These are phyloP conservation scores for Zygothrica quintamaculata DNA, from an alignment of 2,888 invertebrate genomes.

Conservation along the genomic window DNA sequence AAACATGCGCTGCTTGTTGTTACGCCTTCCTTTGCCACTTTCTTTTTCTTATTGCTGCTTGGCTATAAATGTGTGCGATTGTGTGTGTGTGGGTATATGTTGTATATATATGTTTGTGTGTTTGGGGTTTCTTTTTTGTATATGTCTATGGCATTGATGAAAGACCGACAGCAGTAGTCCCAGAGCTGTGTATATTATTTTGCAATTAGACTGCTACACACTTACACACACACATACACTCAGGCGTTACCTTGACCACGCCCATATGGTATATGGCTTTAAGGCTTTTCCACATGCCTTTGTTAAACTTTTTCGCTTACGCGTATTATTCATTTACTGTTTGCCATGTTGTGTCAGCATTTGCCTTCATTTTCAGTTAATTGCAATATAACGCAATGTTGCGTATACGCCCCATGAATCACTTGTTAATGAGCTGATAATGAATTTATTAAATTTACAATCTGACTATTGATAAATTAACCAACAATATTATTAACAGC, in stretches of 20 bases:
- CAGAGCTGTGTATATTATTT: conserved; percentile 68
- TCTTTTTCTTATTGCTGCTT: conserved; percentile 34
- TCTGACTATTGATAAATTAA: no score
- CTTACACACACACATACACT: conserved; percentile 12
- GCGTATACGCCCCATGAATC: conserved; percentile 40
- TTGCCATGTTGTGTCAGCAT: conserved; percentile 41
- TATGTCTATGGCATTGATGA: conserved; percentile 69
- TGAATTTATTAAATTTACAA: conserved; percentile 78
- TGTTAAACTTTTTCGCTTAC: conserved; percentile 49
- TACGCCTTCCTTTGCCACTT: conserved; percentile 67
- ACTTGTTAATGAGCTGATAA: conserved; percentile 76
- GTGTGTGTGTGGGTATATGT: conserved; percentile 31
- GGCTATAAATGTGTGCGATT: conserved; percentile 21
- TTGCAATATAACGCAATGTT: conserved; percentile 49
- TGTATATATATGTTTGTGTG: conserved; percentile 56
- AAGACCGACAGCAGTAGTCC: conserved; percentile 49
- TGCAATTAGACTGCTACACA: conserved; percentile 68
- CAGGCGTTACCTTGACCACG: conserved; percentile 24
- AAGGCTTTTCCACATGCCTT: conserved; percentile 40
- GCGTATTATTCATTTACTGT: conserved; percentile 50
- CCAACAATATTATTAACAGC: no score
- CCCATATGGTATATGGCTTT: conserved; percentile 46
- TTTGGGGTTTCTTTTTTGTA: conserved; percentile 16
- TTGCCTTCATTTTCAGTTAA: conserved; percentile 27
- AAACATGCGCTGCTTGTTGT: conserved; percentile 74